Percentiles rank a stretch among this genome's conserved stretches.
Conservation (phyloP, 2,113 vertebrate species). For the Anoplopoma fimbria region DNA sequence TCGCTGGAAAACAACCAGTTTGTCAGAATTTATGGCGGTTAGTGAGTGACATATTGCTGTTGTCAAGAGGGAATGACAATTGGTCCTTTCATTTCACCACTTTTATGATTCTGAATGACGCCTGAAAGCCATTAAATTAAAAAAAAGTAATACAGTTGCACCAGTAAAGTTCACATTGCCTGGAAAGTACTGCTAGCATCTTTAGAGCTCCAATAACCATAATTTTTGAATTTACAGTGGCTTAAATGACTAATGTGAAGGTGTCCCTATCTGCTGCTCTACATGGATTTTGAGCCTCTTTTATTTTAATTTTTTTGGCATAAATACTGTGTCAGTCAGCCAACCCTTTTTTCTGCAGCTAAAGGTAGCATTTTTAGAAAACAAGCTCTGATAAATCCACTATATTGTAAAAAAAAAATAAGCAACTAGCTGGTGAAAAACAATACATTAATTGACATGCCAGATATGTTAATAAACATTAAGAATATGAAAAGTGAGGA, state of each 20-base stretch:
- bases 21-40: constrained; percentile 17
- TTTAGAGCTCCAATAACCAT: background rate
- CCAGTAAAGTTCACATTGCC: background rate
- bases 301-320: background rate
- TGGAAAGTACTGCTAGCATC: background rate
- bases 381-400: background rate
- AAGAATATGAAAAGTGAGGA: background rate
- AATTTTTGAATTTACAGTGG: background rate
- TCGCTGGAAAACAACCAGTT: constrained; percentile 28
- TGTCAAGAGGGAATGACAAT: background rate
- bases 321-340: background rate
- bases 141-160: background rate
- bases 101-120: background rate
- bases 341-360: background rate
- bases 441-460: background rate
- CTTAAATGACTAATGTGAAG: background rate
- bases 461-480: background rate
- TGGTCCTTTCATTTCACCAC: background rate
- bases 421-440: background rate
- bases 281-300: background rate
- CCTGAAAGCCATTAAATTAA: background rate
- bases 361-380: background rate
- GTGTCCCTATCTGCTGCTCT: background rate
- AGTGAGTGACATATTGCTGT: constrained; percentile 13
- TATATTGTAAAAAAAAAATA: background rate